Conservation (phyloP, 2,888 invertebrate species). For the Microctonus brassicae region DNA sequence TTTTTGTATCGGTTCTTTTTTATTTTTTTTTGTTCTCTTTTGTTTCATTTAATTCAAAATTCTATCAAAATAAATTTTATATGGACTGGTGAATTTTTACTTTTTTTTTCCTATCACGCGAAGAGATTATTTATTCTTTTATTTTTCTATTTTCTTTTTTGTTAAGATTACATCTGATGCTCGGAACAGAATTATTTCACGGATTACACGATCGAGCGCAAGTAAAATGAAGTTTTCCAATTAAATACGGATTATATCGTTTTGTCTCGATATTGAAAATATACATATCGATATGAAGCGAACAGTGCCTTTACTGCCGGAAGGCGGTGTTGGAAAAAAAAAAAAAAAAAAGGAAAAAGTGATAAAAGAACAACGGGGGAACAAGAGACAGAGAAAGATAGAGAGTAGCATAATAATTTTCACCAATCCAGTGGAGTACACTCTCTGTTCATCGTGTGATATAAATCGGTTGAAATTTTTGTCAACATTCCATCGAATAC, state of each 20-base stretch:
- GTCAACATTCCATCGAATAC: conserved; percentile 60
- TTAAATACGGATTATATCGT: conserved; percentile 68
- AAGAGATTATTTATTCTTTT: neutral
- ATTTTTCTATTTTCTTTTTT: neutral
- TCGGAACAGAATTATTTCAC: conserved; percentile 24
- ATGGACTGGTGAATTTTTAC: no score
- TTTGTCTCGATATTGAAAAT: conserved; percentile 63
- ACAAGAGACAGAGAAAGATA: neutral
- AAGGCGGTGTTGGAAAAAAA: conserved; percentile 11
- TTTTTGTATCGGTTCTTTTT: no score
- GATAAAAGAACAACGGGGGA: neutral
- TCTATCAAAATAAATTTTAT: neutral
- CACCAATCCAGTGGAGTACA: conserved; percentile 48
- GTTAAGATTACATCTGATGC: conserved; percentile 21
- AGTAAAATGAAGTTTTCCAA: conserved; percentile 65
- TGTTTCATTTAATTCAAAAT: neutral
- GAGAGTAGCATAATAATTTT: conserved; percentile 46
- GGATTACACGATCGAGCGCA: conserved; percentile 37
- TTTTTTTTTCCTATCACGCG: neutral
- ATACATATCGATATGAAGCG: conserved; percentile 56
- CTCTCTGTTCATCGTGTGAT: conserved; percentile 59
- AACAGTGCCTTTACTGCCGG: conserved; percentile 38
- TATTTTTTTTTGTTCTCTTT: neutral
- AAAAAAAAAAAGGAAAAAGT: neutral
- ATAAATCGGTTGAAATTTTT: conserved; percentile 65